phyloP scores from a whole-genome alignment of 2,113 vertebrate genomes.

The Nyctereutes procyonoides region DNA sequence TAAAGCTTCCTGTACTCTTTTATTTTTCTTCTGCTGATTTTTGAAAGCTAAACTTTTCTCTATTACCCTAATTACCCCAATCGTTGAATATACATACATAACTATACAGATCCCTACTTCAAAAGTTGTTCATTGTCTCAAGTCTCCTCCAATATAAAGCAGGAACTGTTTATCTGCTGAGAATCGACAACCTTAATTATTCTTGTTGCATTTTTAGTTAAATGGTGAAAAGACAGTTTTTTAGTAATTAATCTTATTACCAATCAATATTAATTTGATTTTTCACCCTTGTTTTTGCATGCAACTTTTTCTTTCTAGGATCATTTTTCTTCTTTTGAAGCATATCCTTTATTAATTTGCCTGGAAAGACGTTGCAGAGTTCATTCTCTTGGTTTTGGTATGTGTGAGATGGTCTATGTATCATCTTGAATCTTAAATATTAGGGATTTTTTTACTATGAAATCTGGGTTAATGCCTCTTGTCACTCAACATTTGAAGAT shows the following conservation, averaged over 20 bases:
- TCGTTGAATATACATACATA: background rate
- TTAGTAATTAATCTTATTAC: constrained; percentile 38
- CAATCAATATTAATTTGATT: background rate
- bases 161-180: constrained; percentile 8
- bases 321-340: background rate
- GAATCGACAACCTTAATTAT: background rate
- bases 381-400: background rate
- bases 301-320: background rate
- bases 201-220: background rate
- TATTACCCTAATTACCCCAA: background rate
- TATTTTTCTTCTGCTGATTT: background rate
- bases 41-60: constrained; percentile 8
- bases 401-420: background rate
- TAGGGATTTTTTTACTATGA: background rate
- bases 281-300: background rate
- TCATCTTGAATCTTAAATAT: background rate
- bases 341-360: background rate
- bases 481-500: background rate
- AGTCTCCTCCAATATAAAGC: background rate
- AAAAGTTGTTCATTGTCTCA: constrained; percentile 1
- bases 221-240: background rate
- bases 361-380: background rate
- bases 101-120: constrained; percentile 41
- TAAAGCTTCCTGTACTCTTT: background rate
- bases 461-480: background rate